phyloP scores from a whole-genome alignment of 2,113 vertebrate species.

The Melozone crissalis region DNA sequence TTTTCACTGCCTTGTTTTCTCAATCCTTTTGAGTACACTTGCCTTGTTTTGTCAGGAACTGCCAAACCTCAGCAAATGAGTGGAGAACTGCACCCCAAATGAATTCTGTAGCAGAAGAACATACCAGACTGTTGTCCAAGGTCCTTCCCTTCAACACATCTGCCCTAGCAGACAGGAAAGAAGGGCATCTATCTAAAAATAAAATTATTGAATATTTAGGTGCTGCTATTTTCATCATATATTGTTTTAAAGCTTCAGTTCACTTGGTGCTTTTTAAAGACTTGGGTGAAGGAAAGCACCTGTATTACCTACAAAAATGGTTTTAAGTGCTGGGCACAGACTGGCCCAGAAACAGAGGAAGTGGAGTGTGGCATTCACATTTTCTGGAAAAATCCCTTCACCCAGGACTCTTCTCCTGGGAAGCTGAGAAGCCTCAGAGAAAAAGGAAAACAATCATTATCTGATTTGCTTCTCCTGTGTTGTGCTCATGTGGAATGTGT shows the following conservation, averaged over 20 bases:
- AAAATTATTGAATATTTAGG: background rate
- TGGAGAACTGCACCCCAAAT: background rate
- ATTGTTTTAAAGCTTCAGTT: background rate
- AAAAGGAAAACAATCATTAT: too few relatives aligned
- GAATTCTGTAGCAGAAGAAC: background rate
- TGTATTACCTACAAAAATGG: background rate
- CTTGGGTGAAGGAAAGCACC: background rate
- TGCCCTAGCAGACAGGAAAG: background rate
- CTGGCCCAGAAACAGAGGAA: background rate
- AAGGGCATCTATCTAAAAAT: background rate
- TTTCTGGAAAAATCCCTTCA: too few relatives aligned
- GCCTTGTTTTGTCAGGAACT: background rate
- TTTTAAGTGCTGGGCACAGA: background rate
- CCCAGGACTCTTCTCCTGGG: too few relatives aligned
- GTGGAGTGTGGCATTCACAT: background rate
- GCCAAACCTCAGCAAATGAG: background rate
- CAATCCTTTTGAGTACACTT: background rate
- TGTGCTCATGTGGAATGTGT: too few relatives aligned
- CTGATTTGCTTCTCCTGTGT: too few relatives aligned
- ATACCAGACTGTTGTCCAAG: background rate
- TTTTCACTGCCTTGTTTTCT: background rate
- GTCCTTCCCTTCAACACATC: background rate
- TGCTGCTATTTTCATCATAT: background rate
- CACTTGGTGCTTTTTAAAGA: background rate
- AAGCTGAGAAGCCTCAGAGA: too few relatives aligned